Base-by-base conservation (phyloP, 1,140 invertebrate genomes). In the Panulirus ornatus region DNA sequence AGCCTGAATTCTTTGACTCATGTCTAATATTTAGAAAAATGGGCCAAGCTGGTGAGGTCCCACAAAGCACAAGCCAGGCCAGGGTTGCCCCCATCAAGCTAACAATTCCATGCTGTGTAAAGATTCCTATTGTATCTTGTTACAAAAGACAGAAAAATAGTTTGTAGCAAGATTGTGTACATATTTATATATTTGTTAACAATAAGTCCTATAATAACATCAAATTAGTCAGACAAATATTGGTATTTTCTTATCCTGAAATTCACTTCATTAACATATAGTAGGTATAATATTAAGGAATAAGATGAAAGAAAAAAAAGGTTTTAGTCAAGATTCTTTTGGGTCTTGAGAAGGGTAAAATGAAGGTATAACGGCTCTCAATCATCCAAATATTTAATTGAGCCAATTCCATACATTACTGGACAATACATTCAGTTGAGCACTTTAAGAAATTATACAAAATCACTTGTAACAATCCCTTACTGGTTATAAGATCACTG, bases 181-280 rank as follows among this genome's bases (percentile, higher is more conserved):
- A 90, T 90, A 90, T 90, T 90, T 90, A 90, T 90, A 90, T 90
- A 90, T 90, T 90, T 90, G 88, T 90, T 90, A 90, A 90, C 82
- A 90, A 84, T 90, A 90, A 90, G 88, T 90, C 82, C 82, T 90
- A 79, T 84, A 88, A 88, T 88, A 90, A 90, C 82, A 90, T 90
- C 83, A 90, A 90, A 84, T 89, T 89, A 89, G 87, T 89, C 87
- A 89, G 87, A 84, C 44, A 89, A 19, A 88, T 11, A 78, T 11
- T 58, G 36, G 6, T 84, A 47, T 89, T 63, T 89, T 76, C 83
- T 89, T 89, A 75, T 75, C 78, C 78, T 58, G 70, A 66, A 66
- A 66, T 66, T 8, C 22, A 66, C 22, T 58, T n/a, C n/a, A n/a
- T n/a, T n/a, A n/a, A n/a, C n/a, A n/a, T n/a, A n/a, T n/a, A n/a